phyloP scores from a whole-genome alignment of 2,797 vertebrate species.

The Botia almorhae region DNA sequence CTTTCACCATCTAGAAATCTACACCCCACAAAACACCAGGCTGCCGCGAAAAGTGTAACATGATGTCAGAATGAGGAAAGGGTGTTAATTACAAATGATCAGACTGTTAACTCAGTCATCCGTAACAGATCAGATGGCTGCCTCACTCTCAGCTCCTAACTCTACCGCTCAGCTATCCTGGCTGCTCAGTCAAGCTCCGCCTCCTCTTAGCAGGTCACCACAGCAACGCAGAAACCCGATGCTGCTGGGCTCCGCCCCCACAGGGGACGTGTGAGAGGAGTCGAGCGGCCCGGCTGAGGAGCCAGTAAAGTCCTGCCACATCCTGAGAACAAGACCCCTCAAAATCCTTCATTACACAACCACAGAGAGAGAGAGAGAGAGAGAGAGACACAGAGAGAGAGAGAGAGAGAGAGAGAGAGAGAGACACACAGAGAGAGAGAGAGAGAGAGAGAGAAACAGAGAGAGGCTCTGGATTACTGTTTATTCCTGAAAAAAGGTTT shows the following conservation, averaged over 20 bases:
- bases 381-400: neutral
- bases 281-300: slow-evolving; percentile 56
- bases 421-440: slow-evolving; percentile 34
- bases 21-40: neutral
- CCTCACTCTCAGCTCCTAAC: too few relatives aligned
- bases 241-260: slow-evolving; percentile 41
- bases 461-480: slow-evolving; percentile 30
- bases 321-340: slow-evolving; percentile 57
- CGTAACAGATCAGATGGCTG: neutral
- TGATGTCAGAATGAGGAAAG: slow-evolving; percentile 11
- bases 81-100: slow-evolving; percentile 46
- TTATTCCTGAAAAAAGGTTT: slow-evolving; percentile 50
- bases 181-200: slow-evolving; percentile 45
- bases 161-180: neutral
- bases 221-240: slow-evolving; percentile 55
- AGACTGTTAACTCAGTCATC: slow-evolving; percentile 5
- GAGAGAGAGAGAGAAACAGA: neutral
- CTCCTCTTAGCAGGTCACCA: slow-evolving; percentile 21
- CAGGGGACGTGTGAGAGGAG: slow-evolving; percentile 21
- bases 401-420: neutral
- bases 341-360: slow-evolving; percentile 52
- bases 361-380: neutral
- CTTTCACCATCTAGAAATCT: neutral
- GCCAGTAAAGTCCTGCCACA: slow-evolving; percentile 62
- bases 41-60: neutral